Conservation (phyloP, 2,797 vertebrate species). For the Hippoglossus hippoglossus region DNA sequence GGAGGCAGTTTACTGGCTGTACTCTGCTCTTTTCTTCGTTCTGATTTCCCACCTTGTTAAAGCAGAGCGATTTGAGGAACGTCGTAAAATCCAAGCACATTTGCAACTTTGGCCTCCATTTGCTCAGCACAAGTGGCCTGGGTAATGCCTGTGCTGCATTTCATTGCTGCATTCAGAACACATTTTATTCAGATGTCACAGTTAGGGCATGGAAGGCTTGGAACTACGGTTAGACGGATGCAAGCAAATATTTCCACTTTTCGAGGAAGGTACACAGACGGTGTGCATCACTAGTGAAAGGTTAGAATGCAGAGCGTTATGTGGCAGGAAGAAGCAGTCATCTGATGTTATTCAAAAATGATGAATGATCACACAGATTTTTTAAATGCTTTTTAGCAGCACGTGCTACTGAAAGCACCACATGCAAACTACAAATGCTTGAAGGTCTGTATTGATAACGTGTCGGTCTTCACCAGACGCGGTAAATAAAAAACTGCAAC, state of each 20-base stretch:
- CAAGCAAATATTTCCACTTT: slow-evolving; percentile 42
- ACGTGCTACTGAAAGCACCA: neutral
- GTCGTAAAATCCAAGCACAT: slow-evolving; percentile 55
- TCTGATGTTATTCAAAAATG: slow-evolving; percentile 9
- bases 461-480: slow-evolving; percentile 43
- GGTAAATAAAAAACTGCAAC: slow-evolving; percentile 64
- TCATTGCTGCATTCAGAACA: slow-evolving; percentile 32
- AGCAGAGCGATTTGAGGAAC: slow-evolving; percentile 32
- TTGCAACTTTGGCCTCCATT: slow-evolving; percentile 65
- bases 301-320: neutral
- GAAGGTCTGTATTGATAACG: slow-evolving; percentile 51
- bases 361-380: slow-evolving; percentile 20
- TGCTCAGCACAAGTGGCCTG: slow-evolving; percentile 49
- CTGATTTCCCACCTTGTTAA: slow-evolving; percentile 19
- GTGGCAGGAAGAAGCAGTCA: slow-evolving; percentile 1
- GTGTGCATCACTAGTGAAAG: neutral
- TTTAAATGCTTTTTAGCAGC: slow-evolving; percentile 4
- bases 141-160: slow-evolving; percentile 51
- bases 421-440: slow-evolving; percentile 10
- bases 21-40: slow-evolving; percentile 2
- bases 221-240: slow-evolving; percentile 27
- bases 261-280: slow-evolving; percentile 23
- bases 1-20: slow-evolving; percentile 22
- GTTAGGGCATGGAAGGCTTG: slow-evolving; percentile 32
- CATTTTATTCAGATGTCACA: slow-evolving; percentile 56